A percentile compares a stretch with the other conserved stretches of the same genome.
phyloP scores from a whole-genome alignment of 2,113 vertebrate genomes.

The Ammospiza caudacuta region DNA sequence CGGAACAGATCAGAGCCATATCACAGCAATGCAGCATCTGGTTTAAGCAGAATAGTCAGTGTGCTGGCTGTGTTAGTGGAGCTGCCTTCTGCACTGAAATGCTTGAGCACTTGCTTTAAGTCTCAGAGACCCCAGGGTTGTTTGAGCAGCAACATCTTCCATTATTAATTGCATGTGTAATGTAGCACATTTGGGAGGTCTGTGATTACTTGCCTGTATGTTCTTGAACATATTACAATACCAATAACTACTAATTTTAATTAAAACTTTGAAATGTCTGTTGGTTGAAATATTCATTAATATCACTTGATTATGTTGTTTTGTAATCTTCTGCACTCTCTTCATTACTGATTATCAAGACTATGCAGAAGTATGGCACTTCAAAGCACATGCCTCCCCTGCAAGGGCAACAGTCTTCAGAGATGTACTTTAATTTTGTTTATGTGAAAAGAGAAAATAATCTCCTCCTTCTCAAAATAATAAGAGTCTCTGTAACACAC shows the following conservation, averaged over 20 bases:
- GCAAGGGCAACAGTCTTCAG: background rate
- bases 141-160: conserved; percentile 61
- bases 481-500: background rate
- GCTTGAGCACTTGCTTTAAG: conserved; percentile 39
- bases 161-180: conserved; percentile 76
- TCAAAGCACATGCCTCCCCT: conserved; percentile 10
- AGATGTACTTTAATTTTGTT: conserved; percentile 36
- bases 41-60: conserved; percentile 46
- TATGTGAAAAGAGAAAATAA: conserved; percentile 23
- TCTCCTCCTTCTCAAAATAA: background rate
- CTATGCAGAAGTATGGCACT: conserved; percentile 52
- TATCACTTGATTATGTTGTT: conserved; percentile 74
- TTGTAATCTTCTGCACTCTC: conserved; percentile 67
- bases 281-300: conserved; percentile 78
- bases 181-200: conserved; percentile 66
- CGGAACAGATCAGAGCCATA: background rate
- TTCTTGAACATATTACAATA: conserved; percentile 74
- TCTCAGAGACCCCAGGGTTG: conserved; percentile 37
- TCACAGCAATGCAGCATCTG: background rate
- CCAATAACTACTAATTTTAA: conserved; percentile 76
- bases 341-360: conserved; percentile 65
- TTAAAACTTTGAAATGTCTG: conserved; percentile 76
- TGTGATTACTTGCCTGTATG: conserved; percentile 72
- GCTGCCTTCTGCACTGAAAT: conserved; percentile 48
- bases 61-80: background rate